Conservation (phyloP, 2,797 vertebrate genomes). For the Caiman crocodilus region DNA sequence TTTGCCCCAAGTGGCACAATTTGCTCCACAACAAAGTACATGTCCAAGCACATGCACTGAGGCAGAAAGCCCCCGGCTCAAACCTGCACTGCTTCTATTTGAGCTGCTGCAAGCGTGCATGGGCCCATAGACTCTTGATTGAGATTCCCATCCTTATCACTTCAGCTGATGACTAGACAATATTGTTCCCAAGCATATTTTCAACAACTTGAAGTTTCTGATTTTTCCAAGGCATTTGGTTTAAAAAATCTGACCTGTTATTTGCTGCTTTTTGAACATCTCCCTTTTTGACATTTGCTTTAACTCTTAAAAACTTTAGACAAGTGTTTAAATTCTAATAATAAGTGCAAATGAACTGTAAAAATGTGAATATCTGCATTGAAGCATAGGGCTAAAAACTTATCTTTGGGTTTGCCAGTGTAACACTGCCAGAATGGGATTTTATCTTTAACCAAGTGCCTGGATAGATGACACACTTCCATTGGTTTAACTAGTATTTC, state of each 20-base stretch:
- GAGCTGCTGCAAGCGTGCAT: fast-evolving
- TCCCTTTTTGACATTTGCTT: background rate
- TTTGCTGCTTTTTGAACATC: background rate
- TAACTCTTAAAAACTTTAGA: background rate
- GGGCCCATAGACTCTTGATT: no score
- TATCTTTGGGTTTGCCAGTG: background rate
- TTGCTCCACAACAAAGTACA: no score
- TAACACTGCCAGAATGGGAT: background rate
- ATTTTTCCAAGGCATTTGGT: background rate
- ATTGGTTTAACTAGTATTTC: background rate
- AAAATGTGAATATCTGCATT: background rate
- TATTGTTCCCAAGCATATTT: background rate
- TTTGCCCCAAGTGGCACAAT: no score
- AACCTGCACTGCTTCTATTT: background rate
- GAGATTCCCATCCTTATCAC: no score
- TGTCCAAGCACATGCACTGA: background rate
- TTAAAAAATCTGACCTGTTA: background rate
- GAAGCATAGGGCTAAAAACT: background rate
- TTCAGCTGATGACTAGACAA: background rate
- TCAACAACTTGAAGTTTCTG: background rate
- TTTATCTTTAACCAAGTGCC: background rate
- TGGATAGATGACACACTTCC: no score
- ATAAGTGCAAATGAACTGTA: background rate
- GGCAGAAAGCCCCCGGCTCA: background rate
- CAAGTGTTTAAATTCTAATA: background rate